Base-by-base conservation (phyloP, 2,113 vertebrate genomes). In the Stomatorhinus ivindoensis region DNA sequence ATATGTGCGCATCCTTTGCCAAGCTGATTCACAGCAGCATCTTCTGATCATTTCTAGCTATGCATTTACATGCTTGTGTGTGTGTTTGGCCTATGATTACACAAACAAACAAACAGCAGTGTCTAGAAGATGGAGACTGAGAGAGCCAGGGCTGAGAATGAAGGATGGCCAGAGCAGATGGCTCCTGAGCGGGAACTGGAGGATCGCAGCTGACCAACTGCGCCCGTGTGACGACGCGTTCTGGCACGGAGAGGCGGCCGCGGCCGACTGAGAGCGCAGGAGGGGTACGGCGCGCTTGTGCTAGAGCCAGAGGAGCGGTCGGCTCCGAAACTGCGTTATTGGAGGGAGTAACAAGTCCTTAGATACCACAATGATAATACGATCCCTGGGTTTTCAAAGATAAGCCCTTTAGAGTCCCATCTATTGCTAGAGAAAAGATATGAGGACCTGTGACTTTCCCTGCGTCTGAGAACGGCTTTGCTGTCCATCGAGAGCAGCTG, bases 151-250 rank as follows among this genome's bases (percentile, higher is more conserved):
- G 13, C 48, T 0, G 7, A 53, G 46, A 86, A 86, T 24, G n/a
- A 31, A 47, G 85, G 85, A 10, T 51, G 48, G 31, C n/a, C 85
- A 86, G 48, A 51, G 44, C 85, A 86, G 85, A 86, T 86, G 85
- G 85, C 24, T n/a, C 3, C 48, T 53, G 27, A 53, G 85, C 24
- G 19, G 85, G 85, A 53, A 27, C 47, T 51, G 27, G 46, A 53
- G 85, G 27, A 7, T 51, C 3, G 85, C n/a, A 11, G 85, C 47
- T 50, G 47, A 86, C 85, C 48, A 53, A 53, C 85, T 50, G 85
- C n/a, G 85, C 24, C 84, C 7, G 85, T 21, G n/a, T 84, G 82
- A 84, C 82, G 82, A n/a, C 48, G 4, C 24, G 10, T 84, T n/a
- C 42, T 84, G 82, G 85, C 85, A 27, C 4, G 27, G 85, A 31